Conservation (phyloP, 2,888 invertebrate genomes). For the Drosophila barbarae region DNA sequence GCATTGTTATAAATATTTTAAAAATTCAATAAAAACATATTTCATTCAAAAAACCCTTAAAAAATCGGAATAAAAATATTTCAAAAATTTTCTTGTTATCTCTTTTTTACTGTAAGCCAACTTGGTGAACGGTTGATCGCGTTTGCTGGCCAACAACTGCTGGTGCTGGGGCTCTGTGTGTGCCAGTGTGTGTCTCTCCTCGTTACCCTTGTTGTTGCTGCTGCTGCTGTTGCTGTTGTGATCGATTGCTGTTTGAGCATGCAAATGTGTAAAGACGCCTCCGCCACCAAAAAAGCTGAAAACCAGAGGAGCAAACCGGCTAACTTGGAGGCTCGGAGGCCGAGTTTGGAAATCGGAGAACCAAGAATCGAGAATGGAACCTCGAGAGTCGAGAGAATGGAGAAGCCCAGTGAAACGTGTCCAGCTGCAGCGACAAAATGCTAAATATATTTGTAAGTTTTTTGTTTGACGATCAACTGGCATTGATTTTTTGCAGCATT, state of each 20-base stretch:
- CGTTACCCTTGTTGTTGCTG: conserved; percentile 20
- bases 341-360: conserved; percentile 30
- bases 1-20: conserved; percentile 1
- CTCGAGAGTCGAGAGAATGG: neutral
- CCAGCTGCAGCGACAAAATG: conserved; percentile 65
- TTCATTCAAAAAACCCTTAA: accelerated
- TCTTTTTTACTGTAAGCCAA: conserved; percentile 17
- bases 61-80: neutral
- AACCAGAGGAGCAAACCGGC: conserved; percentile 58
- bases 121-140: conserved; percentile 47
- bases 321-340: conserved; percentile 39
- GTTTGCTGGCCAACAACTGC: conserved; percentile 35
- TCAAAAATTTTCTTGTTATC: neutral
- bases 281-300: conserved; percentile 58
- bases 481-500: conserved; percentile 55
- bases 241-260: conserved; percentile 76
- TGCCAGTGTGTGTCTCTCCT: conserved; percentile 29
- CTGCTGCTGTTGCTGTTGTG: conserved; percentile 40
- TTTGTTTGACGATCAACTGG: conserved; percentile 71
- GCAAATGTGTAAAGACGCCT: conserved; percentile 75
- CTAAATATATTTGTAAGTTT: conserved; percentile 72
- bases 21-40: neutral
- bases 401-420: conserved; percentile 34
- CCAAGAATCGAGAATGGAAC: conserved; percentile 9
- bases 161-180: conserved; percentile 1